Conservation (phyloP, 2,113 vertebrate species). For the Sterna hirundo region DNA sequence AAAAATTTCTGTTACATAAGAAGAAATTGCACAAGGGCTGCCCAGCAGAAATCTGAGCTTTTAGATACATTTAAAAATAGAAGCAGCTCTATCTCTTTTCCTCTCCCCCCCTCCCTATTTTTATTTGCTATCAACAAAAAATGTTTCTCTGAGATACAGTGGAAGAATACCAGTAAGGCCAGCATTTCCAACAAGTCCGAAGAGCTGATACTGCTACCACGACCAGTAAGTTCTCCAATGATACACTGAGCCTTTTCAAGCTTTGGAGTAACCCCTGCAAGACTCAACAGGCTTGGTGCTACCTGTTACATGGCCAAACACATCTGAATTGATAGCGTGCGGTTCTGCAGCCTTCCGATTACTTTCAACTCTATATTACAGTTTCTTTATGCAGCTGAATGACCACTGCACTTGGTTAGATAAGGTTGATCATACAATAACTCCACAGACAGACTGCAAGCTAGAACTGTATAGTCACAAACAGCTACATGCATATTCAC, state of each 20-base stretch:
- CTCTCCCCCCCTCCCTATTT: neutral
- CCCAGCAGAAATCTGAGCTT: neutral
- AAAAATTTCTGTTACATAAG: neutral
- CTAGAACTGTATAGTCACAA: neutral
- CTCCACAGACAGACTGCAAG: neutral
- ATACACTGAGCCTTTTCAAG: neutral
- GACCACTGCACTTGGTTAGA: neutral
- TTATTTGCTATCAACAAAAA: neutral
- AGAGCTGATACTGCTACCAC: neutral
- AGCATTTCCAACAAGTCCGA: neutral
- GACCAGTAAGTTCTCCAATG: neutral
- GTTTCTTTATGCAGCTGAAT: neutral
- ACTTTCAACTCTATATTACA: neutral
- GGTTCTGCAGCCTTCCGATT: neutral
- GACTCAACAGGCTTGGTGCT: neutral
- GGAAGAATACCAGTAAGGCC: neutral
- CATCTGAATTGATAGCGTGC: neutral
- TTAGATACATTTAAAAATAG: neutral
- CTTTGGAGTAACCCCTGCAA: neutral
- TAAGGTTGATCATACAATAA: neutral
- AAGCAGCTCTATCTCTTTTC: neutral
- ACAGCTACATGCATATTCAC: neutral
- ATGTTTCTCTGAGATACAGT: neutral
- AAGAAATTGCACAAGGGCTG: neutral
- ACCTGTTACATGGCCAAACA: neutral